Evolutionary conservation across 2,888 invertebrate species (phyloP).

Genomic region (Aplocera efformata): DNA sequence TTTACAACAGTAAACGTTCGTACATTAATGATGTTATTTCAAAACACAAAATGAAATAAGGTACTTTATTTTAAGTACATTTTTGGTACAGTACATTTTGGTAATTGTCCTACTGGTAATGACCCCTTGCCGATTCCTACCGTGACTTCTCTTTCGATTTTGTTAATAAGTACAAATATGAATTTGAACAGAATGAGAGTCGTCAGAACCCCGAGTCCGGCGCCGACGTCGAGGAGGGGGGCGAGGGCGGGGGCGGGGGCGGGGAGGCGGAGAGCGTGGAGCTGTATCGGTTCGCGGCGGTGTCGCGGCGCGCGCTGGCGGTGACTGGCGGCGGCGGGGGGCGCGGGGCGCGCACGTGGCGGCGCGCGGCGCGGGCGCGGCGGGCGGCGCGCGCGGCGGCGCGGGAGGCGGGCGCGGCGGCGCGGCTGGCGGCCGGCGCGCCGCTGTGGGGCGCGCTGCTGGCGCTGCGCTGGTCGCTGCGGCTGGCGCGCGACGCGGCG

Average conservation of each 20-base stretch:
- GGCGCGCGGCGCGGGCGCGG: slow-evolving; percentile 29
- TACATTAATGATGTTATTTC: no score
- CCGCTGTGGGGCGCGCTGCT: slow-evolving; percentile 81
- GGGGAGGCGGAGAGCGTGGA: slow-evolving; percentile 49
- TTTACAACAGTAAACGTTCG: no score
- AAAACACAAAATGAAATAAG: no score
- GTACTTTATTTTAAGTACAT: no score
- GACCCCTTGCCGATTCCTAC: no score
- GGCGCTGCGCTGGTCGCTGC: slow-evolving; percentile 60
- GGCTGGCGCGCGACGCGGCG: slow-evolving; percentile 35
- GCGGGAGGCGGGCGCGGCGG: slow-evolving; percentile 24
- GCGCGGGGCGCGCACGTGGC: slow-evolving; percentile 25
- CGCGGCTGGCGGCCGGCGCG: slow-evolving; percentile 81
- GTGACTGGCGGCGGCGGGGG: slow-evolving; percentile 29
- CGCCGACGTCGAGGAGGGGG: neutral
- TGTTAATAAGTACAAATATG: no score
- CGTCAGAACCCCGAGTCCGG: neutral
- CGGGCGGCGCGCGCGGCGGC: slow-evolving; percentile 31
- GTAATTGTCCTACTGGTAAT: no score
- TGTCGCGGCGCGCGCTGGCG: slow-evolving; percentile 27
- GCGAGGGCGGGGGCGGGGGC: neutral
- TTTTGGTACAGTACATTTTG: no score
- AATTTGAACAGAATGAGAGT: no score
- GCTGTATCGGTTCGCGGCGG: slow-evolving; percentile 54
- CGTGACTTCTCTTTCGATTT: no score